Percentiles rank a stretch among this genome's conserved stretches.
phyloP scores from a whole-genome alignment of 2,888 invertebrate species.

The Leptopterna dolabrata region DNA sequence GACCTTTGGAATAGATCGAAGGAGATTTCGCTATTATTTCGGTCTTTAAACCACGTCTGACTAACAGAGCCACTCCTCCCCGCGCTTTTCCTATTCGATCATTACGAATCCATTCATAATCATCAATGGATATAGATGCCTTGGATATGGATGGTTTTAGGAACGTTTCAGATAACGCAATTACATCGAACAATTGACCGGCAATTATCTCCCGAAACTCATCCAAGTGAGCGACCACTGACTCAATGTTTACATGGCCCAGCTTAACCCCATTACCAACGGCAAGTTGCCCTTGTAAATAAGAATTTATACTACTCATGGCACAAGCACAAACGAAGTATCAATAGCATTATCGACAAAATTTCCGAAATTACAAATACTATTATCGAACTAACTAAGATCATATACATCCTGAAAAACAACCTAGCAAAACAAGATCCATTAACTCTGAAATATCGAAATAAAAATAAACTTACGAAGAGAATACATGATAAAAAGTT shows the following conservation, averaged over 20 bases:
- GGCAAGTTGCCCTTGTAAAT: neutral
- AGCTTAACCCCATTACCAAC: neutral
- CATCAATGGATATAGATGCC: neutral
- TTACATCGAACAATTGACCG: neutral
- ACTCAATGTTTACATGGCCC: neutral
- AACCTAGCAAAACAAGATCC: too few relatives aligned
- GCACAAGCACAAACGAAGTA: neutral
- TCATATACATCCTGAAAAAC: too few relatives aligned
- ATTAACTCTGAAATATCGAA: too few relatives aligned
- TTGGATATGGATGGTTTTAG: neutral
- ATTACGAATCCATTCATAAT: neutral
- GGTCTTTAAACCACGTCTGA: neutral
- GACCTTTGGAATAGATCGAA: neutral
- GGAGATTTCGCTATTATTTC: neutral
- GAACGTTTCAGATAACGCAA: neutral
- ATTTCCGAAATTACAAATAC: too few relatives aligned
- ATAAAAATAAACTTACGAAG: too few relatives aligned
- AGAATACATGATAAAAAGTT: neutral
- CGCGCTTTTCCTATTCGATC: neutral
- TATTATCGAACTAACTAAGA: too few relatives aligned
- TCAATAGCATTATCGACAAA: too few relatives aligned
- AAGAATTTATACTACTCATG: neutral
- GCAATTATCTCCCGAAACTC: neutral
- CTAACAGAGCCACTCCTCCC: neutral
- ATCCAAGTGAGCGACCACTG: neutral